Base-by-base conservation (phyloP, 2,888 invertebrate genomes). In the Drosophila paranaensis region DNA sequence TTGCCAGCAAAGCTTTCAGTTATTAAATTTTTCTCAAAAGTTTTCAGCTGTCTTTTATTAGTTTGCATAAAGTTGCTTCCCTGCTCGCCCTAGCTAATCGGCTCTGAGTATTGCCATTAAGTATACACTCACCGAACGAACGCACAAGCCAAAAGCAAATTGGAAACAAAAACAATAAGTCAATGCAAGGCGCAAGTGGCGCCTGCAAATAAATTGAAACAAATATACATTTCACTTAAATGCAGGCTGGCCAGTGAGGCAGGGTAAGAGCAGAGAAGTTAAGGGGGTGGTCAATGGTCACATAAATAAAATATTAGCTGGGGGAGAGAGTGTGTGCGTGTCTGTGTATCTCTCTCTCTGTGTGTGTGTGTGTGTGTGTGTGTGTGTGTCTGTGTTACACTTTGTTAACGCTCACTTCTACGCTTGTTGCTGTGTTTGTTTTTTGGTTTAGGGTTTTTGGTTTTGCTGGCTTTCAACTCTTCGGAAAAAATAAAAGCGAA, bases 251-350 rank as follows among this genome's bases (percentile, higher is more conserved):
- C 33, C 16, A 16, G 33, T 10, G 35, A 51, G 8, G 8, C 6
- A 39, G 16, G 20, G 27, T 6, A 16, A 6, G n/a, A 20, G 33
- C 10, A 14, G 11, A 16, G 27, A 35, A 46, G 35, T 20, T 40
- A 10, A 42, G 46, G 10, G 20, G 10, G 14, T 43, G 62, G 46
- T 14, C 46, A 57, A 62, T 64, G 55, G 50, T 35, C 75, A 75
- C 64, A 75, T 79, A 79, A 71, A 77, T 75, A 79, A 77, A 45
- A 67, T 77, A 77, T 75, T 67, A 71, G 62, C 70, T 51, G n/a
- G 25, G 10, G 46, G 55, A 37, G 45, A 37, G 51, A 11, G 37
- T 5, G 20, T 5, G 42, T 20, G 2, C 46, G 55, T 42, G 45
- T 42, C 45, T 14, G 37, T 5, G 11, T 5, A n/a, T n/a, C n/a